These are phyloP conservation scores for Paedocypris micromegethes DNA, from an alignment of 2,797 vertebrate genomes.

Conservation along the genomic window DNA sequence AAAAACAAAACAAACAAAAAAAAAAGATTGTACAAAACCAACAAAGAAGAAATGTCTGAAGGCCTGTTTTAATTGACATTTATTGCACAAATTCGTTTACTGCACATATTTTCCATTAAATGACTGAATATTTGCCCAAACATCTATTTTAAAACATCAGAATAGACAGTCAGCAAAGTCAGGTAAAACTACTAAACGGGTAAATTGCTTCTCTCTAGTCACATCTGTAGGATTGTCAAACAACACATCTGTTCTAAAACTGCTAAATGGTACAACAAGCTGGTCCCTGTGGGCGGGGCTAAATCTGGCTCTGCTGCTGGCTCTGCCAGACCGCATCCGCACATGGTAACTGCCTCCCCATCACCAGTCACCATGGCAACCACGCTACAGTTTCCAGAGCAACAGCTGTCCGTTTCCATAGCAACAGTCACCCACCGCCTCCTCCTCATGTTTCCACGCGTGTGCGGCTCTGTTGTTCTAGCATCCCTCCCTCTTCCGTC, in stretches of 20 bases:
- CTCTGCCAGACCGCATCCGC: constrained; percentile 9
- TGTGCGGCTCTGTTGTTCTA: constrained; percentile 15
- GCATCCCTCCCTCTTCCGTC: not conserved
- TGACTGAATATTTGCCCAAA: too few relatives aligned
- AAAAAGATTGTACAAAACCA: too few relatives aligned
- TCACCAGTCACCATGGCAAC: constrained; percentile 48
- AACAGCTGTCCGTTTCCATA: constrained; percentile 47
- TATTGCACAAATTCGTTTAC: too few relatives aligned
- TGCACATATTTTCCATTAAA: too few relatives aligned
- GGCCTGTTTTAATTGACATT: too few relatives aligned
- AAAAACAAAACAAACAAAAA: too few relatives aligned
- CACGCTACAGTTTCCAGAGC: constrained; percentile 41
- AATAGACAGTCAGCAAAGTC: too few relatives aligned
- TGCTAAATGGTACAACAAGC: not conserved
- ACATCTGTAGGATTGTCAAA: too few relatives aligned
- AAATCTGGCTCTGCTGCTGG: constrained; percentile 1
- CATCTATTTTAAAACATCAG: too few relatives aligned
- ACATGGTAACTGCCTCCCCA: constrained; percentile 24
- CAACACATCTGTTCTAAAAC: not conserved
- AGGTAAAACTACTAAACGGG: too few relatives aligned
- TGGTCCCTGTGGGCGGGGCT: not conserved
- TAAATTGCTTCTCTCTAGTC: too few relatives aligned
- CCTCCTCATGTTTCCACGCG: not conserved
- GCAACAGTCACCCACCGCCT: constrained; percentile 41
- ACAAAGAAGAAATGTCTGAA: too few relatives aligned